A percentile compares a stretch with the other conserved stretches of the same genome.
Conservation (phyloP, 2,113 vertebrate genomes). For the Pongo abelii region DNA sequence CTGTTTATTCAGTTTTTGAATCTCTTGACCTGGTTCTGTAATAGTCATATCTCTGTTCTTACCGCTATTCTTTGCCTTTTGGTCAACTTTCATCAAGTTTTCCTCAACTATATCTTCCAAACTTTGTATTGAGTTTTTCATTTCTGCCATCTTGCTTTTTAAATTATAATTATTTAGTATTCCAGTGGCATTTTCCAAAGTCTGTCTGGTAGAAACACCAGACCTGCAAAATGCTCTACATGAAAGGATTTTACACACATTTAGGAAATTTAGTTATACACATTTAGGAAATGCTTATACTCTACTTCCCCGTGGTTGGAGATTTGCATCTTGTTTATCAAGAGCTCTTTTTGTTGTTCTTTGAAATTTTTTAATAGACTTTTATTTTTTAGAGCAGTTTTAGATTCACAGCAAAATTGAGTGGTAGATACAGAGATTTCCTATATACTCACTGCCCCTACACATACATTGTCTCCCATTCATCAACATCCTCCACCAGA, state of each 20-base stretch:
- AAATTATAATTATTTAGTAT: constrained; percentile 4
- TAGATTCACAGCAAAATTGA: neutral
- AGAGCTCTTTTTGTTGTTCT: neutral
- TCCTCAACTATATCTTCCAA: neutral
- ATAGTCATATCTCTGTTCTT: neutral
- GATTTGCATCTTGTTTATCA: neutral
- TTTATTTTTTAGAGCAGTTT: neutral
- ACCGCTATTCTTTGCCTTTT: constrained; percentile 1
- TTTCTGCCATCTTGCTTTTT: neutral
- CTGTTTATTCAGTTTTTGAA: neutral
- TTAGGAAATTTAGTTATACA: neutral
- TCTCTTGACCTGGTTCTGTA: neutral
- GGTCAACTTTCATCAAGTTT: neutral
- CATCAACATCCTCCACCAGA: neutral
- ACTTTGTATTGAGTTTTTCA: neutral
- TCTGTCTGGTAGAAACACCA: neutral
- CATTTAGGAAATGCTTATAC: neutral
- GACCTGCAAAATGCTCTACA: neutral
- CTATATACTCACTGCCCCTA: neutral
- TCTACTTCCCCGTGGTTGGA: neutral
- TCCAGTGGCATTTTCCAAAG: constrained; percentile 11
- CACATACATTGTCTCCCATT: neutral
- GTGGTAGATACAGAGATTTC: neutral
- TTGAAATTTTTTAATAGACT: constrained; percentile 3
- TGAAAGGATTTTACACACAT: neutral